Evolutionary conservation across 2,888 invertebrate species (phyloP).

Genomic region (Melinopterus prodromus): DNA sequence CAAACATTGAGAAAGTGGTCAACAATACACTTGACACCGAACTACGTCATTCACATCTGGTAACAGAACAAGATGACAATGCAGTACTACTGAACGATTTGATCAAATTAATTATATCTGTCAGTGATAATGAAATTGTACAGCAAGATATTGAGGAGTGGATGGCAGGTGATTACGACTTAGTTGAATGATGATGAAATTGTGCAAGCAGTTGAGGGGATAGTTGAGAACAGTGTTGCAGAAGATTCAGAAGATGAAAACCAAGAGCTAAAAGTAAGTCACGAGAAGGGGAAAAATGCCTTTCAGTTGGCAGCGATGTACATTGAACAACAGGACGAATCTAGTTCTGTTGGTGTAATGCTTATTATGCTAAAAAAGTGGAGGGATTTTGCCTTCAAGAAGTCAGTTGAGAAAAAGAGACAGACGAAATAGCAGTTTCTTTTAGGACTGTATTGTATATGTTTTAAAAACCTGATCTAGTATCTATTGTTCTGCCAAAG

Average conservation of each 20-base stretch:
- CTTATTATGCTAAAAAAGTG: too few relatives aligned
- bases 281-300: slow-evolving; percentile 11
- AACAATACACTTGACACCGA: not conserved
- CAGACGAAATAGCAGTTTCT: too few relatives aligned
- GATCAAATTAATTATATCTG: not conserved
- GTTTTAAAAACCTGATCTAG: too few relatives aligned
- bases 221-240: slow-evolving; percentile 21
- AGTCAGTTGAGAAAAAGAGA: too few relatives aligned
- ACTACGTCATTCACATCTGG: not conserved
- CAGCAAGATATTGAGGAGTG: too few relatives aligned
- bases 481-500: too few relatives aligned
- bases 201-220: slow-evolving; percentile 12
- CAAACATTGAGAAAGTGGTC: not conserved
- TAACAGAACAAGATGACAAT: slow-evolving; percentile 17
- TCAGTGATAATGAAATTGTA: not conserved
- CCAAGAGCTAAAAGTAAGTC: not conserved
- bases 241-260: not conserved
- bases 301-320: slow-evolving; percentile 24
- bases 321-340: slow-evolving; percentile 14
- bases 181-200: not conserved
- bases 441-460: too few relatives aligned
- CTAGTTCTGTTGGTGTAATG: not conserved
- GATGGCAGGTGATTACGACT: too few relatives aligned
- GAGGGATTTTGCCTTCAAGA: slow-evolving; percentile 38
- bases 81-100: slow-evolving; percentile 15